phyloP scores from a whole-genome alignment of 2,797 vertebrate species.

The Rhinoraja longicauda region DNA sequence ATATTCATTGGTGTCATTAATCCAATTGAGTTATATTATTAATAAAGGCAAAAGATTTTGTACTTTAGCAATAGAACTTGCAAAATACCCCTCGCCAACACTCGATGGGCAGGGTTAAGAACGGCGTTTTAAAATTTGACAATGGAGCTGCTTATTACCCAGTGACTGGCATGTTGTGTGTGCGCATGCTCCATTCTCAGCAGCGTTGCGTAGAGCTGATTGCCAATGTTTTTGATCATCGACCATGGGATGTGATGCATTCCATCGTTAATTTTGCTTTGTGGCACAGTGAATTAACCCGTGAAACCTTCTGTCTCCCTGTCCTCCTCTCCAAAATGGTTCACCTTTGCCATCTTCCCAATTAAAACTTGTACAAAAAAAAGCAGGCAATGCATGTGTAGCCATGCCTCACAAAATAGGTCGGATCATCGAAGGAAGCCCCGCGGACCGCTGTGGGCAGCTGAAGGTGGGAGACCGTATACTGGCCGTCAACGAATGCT shows the following conservation, averaged over 20 bases:
- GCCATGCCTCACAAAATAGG: conserved; percentile 99
- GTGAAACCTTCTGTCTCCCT: conserved; percentile 76
- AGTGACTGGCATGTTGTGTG: not conserved
- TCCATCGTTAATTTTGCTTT: conserved; percentile 76
- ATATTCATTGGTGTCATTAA: not conserved
- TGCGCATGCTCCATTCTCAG: not conserved
- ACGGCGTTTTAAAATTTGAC: not conserved
- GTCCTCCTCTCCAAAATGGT: conserved; percentile 69
- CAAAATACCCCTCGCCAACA: not conserved
- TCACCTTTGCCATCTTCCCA: conserved; percentile 58
- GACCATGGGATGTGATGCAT: conserved; percentile 58
- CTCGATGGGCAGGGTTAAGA: not conserved
- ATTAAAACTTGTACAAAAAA: conserved; percentile 55
- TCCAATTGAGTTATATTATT: conserved; percentile 5
- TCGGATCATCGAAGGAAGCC: conserved; percentile 98
- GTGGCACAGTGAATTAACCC: conserved; percentile 87
- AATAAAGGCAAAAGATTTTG: not conserved
- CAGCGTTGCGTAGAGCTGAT: conserved; percentile 41
- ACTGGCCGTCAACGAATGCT: conserved; percentile 91
- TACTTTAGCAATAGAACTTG: not conserved
- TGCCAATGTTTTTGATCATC: conserved; percentile 64
- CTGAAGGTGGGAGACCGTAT: conserved; percentile 98
- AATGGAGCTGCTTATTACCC: not conserved
- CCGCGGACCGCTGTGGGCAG: conserved; percentile 97
- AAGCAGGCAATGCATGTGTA: conserved; percentile 99